A percentile compares a stretch with the other conserved stretches of the same genome.
These are phyloP conservation scores for Lithophane ornitopus DNA, from an alignment of 2,888 invertebrate genomes.

Conservation along the genomic window DNA sequence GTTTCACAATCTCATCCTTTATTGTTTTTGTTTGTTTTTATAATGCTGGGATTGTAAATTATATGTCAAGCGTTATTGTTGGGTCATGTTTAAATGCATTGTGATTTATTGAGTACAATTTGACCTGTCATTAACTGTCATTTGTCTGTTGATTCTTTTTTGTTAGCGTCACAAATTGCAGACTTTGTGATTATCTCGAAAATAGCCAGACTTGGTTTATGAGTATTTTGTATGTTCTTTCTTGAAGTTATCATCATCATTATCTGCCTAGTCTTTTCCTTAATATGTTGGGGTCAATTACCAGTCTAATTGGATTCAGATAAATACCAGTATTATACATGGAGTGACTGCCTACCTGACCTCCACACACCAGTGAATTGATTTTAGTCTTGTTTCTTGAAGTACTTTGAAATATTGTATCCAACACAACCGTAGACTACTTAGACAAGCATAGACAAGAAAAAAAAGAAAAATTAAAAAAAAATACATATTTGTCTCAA, in stretches of 20 bases:
- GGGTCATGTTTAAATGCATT: constrained; percentile 34
- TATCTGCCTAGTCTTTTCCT: too few species aligned
- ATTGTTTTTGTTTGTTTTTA: constrained; percentile 55
- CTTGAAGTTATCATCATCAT: background rate
- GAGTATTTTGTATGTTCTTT: background rate
- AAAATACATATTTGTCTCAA: background rate
- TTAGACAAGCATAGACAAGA: too few species aligned
- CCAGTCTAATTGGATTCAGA: too few species aligned
- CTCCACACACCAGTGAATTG: too few species aligned
- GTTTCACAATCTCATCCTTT: constrained; percentile 53
- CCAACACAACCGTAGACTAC: too few species aligned
- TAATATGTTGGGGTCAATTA: too few species aligned
- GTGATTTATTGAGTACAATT: constrained; percentile 43
- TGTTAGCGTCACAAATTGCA: background rate
- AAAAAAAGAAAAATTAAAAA: too few species aligned
- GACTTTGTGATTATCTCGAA: background rate
- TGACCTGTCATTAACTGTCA: constrained; percentile 13
- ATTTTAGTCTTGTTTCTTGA: too few species aligned
- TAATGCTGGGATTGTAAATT: constrained; percentile 55
- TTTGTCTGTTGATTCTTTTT: constrained; percentile 10
- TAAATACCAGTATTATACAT: too few species aligned
- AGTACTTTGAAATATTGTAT: background rate
- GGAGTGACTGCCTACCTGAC: too few species aligned
- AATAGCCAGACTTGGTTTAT: background rate
- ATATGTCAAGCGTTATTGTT: constrained; percentile 28